These are phyloP conservation scores for Trachymyrmex septentrionalis DNA, from an alignment of 1,140 invertebrate genomes.

Conservation along the genomic window DNA sequence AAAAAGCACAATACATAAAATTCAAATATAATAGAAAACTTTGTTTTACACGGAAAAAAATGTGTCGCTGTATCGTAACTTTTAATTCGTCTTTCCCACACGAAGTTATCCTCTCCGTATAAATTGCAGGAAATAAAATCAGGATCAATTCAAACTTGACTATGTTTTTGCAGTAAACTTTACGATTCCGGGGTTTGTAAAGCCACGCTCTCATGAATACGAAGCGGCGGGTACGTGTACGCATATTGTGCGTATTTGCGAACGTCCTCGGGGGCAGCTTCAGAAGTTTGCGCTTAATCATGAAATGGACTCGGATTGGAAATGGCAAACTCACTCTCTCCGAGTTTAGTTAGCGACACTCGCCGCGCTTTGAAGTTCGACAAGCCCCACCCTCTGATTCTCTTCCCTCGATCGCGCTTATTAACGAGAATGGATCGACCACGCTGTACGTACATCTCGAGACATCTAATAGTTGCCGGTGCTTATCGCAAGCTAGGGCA, in stretches of 20 bases:
- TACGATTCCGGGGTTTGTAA: background rate
- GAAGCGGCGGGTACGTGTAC: conserved; percentile 53
- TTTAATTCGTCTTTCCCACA: background rate
- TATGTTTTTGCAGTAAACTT: conserved; percentile 12
- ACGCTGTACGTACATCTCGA: conserved; percentile 18
- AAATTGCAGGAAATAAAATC: background rate
- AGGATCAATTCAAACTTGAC: background rate
- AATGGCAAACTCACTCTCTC: conserved; percentile 80
- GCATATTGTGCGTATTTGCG: conserved; percentile 77
- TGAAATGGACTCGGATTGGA: conserved; percentile 84
- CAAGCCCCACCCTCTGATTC: conserved; percentile 69
- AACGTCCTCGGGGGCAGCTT: conserved; percentile 79
- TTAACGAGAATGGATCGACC: conserved; percentile 78
- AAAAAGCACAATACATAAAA: background rate
- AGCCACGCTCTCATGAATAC: conserved; percentile 64
- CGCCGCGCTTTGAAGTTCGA: conserved; percentile 82
- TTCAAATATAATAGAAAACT: background rate
- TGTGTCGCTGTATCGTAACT: background rate
- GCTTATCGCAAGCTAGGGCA: conserved; percentile 24
- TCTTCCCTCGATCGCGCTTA: conserved; percentile 82
- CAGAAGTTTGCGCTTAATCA: conserved; percentile 86
- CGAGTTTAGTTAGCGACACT: conserved; percentile 85
- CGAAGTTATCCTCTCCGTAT: background rate
- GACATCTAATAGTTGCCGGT: conserved; percentile 20
- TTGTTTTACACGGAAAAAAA: background rate